These are phyloP conservation scores for Phaenicophaeus curvirostris DNA, from an alignment of 2,797 vertebrate species.

Conservation along the genomic window DNA sequence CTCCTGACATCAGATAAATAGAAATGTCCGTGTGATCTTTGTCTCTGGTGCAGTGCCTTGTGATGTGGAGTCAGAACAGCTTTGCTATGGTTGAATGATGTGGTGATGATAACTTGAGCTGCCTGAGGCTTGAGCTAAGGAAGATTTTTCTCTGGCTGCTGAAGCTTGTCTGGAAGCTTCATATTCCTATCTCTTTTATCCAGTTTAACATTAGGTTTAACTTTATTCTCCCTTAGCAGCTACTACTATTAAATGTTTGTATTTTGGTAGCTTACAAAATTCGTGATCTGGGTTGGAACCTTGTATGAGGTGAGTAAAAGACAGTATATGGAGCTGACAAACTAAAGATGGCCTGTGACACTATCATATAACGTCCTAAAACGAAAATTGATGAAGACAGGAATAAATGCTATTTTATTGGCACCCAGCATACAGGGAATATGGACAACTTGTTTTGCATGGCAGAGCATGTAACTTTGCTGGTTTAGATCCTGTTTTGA, in stretches of 20 bases:
- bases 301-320: slow-evolving; percentile 45
- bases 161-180: slow-evolving; percentile 28
- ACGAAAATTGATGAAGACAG: background rate
- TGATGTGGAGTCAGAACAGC: slow-evolving; percentile 28
- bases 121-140: slow-evolving; percentile 8
- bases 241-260: slow-evolving; percentile 68
- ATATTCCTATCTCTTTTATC: background rate
- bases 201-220: background rate
- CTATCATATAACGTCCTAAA: background rate
- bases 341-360: slow-evolving; percentile 30
- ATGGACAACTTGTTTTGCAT: slow-evolving; percentile 49
- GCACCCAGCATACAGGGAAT: background rate
- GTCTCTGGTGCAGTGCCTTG: slow-evolving; percentile 15
- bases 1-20: slow-evolving; percentile 29
- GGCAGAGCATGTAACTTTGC: slow-evolving; percentile 62
- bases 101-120: slow-evolving; percentile 10
- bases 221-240: slow-evolving; percentile 52
- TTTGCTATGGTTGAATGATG: slow-evolving; percentile 28
- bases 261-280: slow-evolving; percentile 72
- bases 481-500: slow-evolving; percentile 21
- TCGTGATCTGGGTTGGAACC: slow-evolving; percentile 62
- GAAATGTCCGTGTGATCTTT: background rate
- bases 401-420: background rate
- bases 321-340: slow-evolving; percentile 19
- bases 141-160: slow-evolving; percentile 13